phyloP scores from a whole-genome alignment of 2,888 invertebrate species.

The Drosophila mimica region DNA sequence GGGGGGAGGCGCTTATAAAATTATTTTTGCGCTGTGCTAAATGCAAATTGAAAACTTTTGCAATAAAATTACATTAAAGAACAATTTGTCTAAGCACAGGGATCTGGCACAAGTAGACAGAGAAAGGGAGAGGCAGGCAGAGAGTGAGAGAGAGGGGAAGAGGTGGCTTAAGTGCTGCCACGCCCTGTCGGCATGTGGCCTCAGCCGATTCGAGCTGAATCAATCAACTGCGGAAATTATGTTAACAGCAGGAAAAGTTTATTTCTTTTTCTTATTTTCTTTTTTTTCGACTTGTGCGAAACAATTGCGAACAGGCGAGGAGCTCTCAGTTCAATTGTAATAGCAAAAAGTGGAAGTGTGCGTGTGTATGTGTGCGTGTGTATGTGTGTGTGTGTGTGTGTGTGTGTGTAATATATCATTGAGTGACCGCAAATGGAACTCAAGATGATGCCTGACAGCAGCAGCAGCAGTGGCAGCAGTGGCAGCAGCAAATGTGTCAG shows the following conservation, averaged over 20 bases:
- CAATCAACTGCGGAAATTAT: slow-evolving; percentile 78
- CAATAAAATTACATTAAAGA: slow-evolving; percentile 79
- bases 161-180: slow-evolving; percentile 38
- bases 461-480: slow-evolving; percentile 28
- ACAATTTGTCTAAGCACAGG: slow-evolving; percentile 69
- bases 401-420: slow-evolving; percentile 67
- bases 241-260: slow-evolving; percentile 72
- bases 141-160: background rate
- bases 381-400: slow-evolving; percentile 11
- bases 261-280: slow-evolving; percentile 27
- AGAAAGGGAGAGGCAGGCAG: background rate
- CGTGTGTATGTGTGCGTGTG: slow-evolving; percentile 11
- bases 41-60: slow-evolving; percentile 78
- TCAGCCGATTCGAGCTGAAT: slow-evolving; percentile 66
- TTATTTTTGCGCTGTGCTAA: slow-evolving; percentile 34
- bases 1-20: slow-evolving; percentile 21
- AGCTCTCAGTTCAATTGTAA: slow-evolving; percentile 49
- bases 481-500: slow-evolving; percentile 69
- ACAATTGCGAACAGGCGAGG: slow-evolving; percentile 37
- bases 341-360: slow-evolving; percentile 26
- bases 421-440: slow-evolving; percentile 72
- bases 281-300: slow-evolving; percentile 26
- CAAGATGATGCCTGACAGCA: slow-evolving; percentile 33
- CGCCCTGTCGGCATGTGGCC: slow-evolving; percentile 30
- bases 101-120: slow-evolving; percentile 11